Percentiles rank a stretch among this genome's conserved stretches.
Conservation (phyloP, 2,113 vertebrate genomes). For the Tringa solitaria region DNA sequence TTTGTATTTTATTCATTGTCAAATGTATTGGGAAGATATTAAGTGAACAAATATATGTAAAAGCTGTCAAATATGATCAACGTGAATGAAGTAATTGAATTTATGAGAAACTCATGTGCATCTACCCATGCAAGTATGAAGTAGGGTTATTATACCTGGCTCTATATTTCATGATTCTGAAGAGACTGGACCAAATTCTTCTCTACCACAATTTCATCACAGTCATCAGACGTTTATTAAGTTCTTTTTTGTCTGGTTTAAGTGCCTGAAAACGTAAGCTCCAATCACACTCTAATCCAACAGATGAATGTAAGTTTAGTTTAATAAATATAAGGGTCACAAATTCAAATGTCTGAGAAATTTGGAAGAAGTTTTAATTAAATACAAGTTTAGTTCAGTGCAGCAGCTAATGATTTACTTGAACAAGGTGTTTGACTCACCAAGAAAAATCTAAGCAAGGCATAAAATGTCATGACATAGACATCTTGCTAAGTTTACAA, state of each 20-base stretch:
- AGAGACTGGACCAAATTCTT: neutral
- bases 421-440: neutral
- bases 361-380: neutral
- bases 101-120: neutral
- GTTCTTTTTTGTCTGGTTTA: neutral
- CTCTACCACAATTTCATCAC: neutral
- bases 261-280: neutral
- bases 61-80: neutral
- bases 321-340: neutral
- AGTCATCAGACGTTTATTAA: neutral
- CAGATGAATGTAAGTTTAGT: neutral
- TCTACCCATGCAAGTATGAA: neutral
- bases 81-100: neutral
- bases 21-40: slow-evolving; percentile 31
- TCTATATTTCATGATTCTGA: neutral
- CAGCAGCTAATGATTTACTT: neutral
- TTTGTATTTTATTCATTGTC: slow-evolving; percentile 49
- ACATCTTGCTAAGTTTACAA: neutral
- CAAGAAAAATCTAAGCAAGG: neutral
- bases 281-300: neutral
- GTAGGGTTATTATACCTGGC: neutral
- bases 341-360: neutral
- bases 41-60: neutral
- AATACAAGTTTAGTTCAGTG: neutral
- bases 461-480: neutral